A percentile compares a stretch with the other conserved stretches of the same genome.
phyloP scores from a whole-genome alignment of 2,113 vertebrate species.

The Rhinolophus sinicus region DNA sequence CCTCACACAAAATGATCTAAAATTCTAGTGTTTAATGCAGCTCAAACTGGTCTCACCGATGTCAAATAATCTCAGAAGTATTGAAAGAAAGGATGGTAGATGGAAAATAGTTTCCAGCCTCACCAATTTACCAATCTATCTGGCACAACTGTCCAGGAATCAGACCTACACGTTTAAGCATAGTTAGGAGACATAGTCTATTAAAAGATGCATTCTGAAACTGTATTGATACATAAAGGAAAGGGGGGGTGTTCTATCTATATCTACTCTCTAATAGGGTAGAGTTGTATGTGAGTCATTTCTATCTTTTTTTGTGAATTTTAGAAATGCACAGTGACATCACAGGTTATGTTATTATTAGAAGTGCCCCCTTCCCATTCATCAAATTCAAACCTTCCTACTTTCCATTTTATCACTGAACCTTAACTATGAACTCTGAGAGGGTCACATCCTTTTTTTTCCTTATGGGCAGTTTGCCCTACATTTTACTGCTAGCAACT shows the following conservation, averaged over 20 bases:
- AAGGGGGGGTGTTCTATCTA: fast-evolving
- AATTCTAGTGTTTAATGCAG: not conserved
- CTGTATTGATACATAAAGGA: not conserved
- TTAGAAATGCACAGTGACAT: not conserved
- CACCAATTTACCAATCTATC: not conserved
- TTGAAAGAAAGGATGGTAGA: not conserved
- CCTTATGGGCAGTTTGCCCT: not conserved
- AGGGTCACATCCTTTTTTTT: not conserved
- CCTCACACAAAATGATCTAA: not conserved
- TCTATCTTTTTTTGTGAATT: not conserved
- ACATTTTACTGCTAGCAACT: not conserved
- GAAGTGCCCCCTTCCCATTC: not conserved
- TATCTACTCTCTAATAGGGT: not conserved
- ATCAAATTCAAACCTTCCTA: not conserved
- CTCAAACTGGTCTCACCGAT: not conserved
- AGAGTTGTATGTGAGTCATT: not conserved
- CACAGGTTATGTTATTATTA: not conserved
- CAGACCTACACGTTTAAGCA: not conserved
- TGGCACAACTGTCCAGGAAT: not conserved
- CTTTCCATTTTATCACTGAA: not conserved
- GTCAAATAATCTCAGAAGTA: not conserved
- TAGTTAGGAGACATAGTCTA: not conserved
- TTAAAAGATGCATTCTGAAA: not conserved
- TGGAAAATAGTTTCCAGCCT: not conserved
- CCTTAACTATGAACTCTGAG: not conserved